Evolutionary conservation across 30 jellyfish, hydroid and myxozoan genomes (phyloP).

Genomic region (Mastigias papua): DNA sequence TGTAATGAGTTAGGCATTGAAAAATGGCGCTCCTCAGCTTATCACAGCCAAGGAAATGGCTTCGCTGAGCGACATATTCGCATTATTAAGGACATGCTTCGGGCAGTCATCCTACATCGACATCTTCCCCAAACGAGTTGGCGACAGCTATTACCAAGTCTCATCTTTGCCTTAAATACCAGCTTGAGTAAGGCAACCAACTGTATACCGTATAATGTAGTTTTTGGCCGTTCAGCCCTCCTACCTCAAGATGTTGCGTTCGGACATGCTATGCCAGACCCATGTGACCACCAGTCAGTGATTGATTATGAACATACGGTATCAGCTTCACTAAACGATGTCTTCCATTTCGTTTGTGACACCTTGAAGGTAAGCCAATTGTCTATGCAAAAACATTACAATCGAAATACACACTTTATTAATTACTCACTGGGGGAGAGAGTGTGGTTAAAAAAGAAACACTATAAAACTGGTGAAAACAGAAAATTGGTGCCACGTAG

Average conservation of each 20-base stretch:
- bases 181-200: conserved; percentile 15
- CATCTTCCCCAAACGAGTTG: conserved; percentile 30
- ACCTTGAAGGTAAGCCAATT: conserved; percentile 52
- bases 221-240: conserved; percentile 66
- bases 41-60: conserved; percentile 49
- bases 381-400: conserved; percentile 65
- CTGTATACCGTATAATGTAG: conserved; percentile 49
- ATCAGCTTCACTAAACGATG: conserved; percentile 30
- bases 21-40: conserved; percentile 30
- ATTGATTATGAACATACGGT: conserved; percentile 10
- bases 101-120: conserved; percentile 31
- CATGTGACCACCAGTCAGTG: conserved; percentile 32
- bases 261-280: conserved; percentile 11
- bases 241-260: conserved; percentile 71
- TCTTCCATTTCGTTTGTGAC: conserved; percentile 25
- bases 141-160: conserved; percentile 20
- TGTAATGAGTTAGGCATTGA: conserved; percentile 1
- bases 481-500: conserved; percentile 37
- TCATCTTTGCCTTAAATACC: conserved; percentile 15
- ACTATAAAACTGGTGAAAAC: conserved; percentile 33
- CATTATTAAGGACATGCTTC: conserved; percentile 12
- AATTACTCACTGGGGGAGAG: conserved; percentile 42
- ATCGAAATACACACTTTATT: conserved; percentile 29
- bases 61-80: conserved; percentile 40
- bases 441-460: conserved; percentile 51